phyloP scores from a whole-genome alignment of 2,797 vertebrate species.

The Urocyon cinereoargenteus region DNA sequence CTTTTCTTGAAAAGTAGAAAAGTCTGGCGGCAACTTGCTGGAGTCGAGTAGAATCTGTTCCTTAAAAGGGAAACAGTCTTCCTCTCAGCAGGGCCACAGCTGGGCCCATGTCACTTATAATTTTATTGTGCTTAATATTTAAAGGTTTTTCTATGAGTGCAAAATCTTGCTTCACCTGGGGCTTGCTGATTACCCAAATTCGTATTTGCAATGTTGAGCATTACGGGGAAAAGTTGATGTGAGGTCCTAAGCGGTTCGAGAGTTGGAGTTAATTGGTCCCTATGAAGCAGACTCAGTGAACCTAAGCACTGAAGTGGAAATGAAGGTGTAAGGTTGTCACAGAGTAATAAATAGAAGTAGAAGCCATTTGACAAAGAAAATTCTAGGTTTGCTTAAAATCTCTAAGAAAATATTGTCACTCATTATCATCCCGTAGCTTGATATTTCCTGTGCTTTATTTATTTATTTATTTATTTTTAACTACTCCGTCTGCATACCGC shows the following conservation, averaged over 20 bases:
- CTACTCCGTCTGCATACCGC: neutral
- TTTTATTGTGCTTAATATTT: neutral
- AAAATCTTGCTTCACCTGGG: neutral
- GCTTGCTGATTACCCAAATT: neutral
- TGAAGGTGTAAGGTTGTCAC: neutral
- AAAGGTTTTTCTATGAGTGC: neutral
- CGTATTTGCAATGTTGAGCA: neutral
- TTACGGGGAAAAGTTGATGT: neutral
- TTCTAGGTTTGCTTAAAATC: neutral
- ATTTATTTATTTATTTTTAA: no score
- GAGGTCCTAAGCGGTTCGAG: neutral
- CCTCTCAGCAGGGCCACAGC: neutral
- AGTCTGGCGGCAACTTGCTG: neutral
- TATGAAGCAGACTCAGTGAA: neutral
- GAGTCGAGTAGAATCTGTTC: neutral
- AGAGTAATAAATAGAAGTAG: neutral
- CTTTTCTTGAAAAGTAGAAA: constrained; percentile 34
- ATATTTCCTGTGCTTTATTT: neutral
- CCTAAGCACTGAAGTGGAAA: neutral
- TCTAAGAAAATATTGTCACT: neutral
- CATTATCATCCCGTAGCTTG: neutral
- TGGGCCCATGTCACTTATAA: neutral
- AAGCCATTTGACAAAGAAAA: neutral
- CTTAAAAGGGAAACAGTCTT: neutral
- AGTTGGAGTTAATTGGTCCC: neutral